Conservation (phyloP, 2,797 vertebrate genomes). For the Fratercula arctica region DNA sequence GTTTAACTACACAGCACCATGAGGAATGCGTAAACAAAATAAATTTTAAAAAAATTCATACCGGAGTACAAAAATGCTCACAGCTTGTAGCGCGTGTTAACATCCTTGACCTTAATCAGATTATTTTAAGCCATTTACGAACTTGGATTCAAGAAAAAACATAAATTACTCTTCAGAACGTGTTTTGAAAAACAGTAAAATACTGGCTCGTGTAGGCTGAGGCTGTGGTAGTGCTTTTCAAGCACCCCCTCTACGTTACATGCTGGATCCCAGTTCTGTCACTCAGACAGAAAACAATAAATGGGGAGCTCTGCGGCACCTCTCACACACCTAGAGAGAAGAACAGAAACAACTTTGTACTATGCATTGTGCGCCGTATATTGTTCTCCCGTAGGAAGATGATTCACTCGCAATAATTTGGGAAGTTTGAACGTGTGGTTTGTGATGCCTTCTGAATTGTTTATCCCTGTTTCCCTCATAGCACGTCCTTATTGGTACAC, state of each 20-base stretch:
- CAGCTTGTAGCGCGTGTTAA: neutral
- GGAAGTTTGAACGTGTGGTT: neutral
- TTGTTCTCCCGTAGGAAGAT: neutral
- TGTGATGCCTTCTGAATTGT: neutral
- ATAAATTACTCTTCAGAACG: neutral
- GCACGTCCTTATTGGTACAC: neutral
- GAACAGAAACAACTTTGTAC: neutral
- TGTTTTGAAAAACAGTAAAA: neutral
- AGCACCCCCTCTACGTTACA: neutral
- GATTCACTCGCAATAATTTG: neutral
- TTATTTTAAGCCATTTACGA: neutral
- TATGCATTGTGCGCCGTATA: neutral
- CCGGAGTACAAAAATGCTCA: neutral
- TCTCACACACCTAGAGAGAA: neutral
- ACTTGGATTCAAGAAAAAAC: neutral
- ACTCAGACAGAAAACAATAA: neutral
- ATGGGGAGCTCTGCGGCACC: neutral
- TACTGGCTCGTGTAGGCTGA: neutral
- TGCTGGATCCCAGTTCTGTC: neutral
- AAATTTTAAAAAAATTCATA: neutral
- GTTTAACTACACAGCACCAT: neutral
- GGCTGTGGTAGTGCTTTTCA: neutral
- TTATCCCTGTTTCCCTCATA: fast-evolving
- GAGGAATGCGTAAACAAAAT: neutral
- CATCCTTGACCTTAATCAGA: neutral